phyloP scores from a whole-genome alignment of 2,888 invertebrate genomes.

The Ophion obscuratus region DNA sequence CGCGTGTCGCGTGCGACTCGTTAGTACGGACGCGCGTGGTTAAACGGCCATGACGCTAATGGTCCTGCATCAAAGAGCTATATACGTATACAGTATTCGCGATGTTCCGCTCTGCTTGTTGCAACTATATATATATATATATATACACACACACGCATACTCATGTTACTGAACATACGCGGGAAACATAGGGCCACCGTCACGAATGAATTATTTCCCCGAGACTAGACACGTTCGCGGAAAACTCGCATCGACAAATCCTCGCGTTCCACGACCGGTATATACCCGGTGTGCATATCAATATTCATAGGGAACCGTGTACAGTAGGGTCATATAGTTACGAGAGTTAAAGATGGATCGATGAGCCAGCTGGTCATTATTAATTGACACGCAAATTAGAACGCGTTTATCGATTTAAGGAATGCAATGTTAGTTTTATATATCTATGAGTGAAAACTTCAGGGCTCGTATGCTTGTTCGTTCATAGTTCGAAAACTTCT shows the following conservation, averaged over 20 bases:
- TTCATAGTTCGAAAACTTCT: too few relatives aligned
- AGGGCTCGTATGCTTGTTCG: too few relatives aligned
- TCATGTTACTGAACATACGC: conserved; percentile 4
- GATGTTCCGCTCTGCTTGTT: conserved; percentile 46
- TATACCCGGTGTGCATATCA: neutral
- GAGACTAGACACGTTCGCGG: conserved; percentile 50
- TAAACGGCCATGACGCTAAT: conserved; percentile 78
- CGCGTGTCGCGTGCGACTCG: conserved; percentile 77
- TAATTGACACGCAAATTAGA: conserved; percentile 14
- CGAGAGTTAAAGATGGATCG: conserved; percentile 6
- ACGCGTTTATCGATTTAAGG: conserved; percentile 53
- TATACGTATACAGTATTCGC: neutral
- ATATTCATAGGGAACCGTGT: conserved; percentile 10
- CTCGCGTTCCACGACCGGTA: conserved; percentile 20
- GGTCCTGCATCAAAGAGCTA: conserved; percentile 69
- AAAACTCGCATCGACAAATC: conserved; percentile 60
- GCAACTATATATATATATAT: neutral
- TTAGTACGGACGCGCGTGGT: conserved; percentile 78
- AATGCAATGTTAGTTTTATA: conserved; percentile 23
- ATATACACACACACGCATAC: neutral
- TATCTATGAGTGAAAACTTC: neutral
- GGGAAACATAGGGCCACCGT: conserved; percentile 1
- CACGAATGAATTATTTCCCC: conserved; percentile 56
- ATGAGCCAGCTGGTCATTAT: conserved; percentile 46
- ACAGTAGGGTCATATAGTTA: neutral